Conservation (phyloP, 1,140 invertebrate species). For the Mizuhopecten yessoensis region DNA sequence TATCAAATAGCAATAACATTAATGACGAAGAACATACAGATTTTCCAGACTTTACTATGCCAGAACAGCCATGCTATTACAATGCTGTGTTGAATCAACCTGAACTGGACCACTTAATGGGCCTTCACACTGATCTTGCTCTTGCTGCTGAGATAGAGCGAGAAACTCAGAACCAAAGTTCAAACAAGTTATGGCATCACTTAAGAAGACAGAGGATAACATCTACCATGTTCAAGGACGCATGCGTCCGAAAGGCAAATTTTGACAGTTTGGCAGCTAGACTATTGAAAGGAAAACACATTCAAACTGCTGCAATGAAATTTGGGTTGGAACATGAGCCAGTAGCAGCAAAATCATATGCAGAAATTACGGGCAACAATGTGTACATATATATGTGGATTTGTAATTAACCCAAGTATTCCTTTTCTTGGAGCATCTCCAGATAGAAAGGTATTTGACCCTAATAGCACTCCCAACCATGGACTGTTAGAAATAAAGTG, state of each 20-base stretch:
- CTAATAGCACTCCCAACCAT: neutral
- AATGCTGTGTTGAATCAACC: neutral
- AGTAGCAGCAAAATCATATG: neutral
- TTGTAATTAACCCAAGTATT: neutral
- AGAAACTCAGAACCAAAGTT: neutral
- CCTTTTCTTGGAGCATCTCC: neutral
- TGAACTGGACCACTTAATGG: neutral
- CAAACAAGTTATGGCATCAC: neutral
- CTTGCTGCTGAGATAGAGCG: neutral
- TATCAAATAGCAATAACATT: neutral
- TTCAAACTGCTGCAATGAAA: neutral
- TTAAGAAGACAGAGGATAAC: neutral
- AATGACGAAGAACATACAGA: neutral
- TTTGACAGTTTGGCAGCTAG: neutral
- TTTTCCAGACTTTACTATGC: neutral
- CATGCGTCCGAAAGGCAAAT: neutral
- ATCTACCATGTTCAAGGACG: neutral
- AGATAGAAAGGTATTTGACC: slow-evolving; percentile 33
- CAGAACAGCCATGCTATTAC: too few relatives aligned
- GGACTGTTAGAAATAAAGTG: slow-evolving; percentile 42
- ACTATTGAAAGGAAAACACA: neutral
- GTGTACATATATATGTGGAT: neutral
- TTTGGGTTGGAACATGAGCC: neutral
- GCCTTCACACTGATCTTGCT: neutral
- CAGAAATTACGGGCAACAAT: neutral